A percentile compares a stretch with the other conserved stretches of the same genome.
Evolutionary conservation across 2,797 vertebrate species (phyloP).

Genomic region (Nannoperca australis): DNA sequence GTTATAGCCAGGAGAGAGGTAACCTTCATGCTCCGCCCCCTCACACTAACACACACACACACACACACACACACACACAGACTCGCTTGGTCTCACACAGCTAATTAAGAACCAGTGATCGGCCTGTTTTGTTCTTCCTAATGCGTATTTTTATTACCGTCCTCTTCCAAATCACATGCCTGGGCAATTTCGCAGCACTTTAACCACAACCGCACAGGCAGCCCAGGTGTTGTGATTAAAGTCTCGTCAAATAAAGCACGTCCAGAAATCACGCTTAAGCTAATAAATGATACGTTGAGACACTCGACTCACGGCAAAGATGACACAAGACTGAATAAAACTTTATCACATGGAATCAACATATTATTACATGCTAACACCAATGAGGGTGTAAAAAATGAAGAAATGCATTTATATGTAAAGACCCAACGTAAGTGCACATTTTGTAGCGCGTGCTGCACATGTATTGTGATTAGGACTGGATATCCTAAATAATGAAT

Average conservation of each 20-base stretch:
- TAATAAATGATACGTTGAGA: constrained; percentile 28
- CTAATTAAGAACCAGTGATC: constrained; percentile 61
- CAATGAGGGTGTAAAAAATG: not conserved
- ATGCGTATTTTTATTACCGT: constrained; percentile 59
- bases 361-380: not conserved
- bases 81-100: constrained; percentile 26
- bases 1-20: constrained; percentile 28
- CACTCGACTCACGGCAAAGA: not conserved
- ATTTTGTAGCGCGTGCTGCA: not conserved
- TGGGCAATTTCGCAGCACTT: constrained; percentile 52
- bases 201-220: constrained; percentile 8
- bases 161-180: constrained; percentile 56
- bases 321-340: not conserved
- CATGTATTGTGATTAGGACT: not conserved
- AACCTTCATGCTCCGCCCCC: constrained; percentile 25
- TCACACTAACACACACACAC: constrained; percentile 1
- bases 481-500: not conserved
- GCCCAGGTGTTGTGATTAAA: constrained; percentile 50
- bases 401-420: not conserved
- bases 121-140: constrained; percentile 59
- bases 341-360: not conserved
- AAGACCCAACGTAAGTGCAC: not conserved
- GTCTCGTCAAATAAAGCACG: constrained; percentile 29
- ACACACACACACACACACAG: not conserved
- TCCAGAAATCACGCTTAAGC: constrained; percentile 19